These are phyloP conservation scores for Galemys pyrenaicus DNA, from an alignment of 2,113 vertebrate species.

Conservation along the genomic window DNA sequence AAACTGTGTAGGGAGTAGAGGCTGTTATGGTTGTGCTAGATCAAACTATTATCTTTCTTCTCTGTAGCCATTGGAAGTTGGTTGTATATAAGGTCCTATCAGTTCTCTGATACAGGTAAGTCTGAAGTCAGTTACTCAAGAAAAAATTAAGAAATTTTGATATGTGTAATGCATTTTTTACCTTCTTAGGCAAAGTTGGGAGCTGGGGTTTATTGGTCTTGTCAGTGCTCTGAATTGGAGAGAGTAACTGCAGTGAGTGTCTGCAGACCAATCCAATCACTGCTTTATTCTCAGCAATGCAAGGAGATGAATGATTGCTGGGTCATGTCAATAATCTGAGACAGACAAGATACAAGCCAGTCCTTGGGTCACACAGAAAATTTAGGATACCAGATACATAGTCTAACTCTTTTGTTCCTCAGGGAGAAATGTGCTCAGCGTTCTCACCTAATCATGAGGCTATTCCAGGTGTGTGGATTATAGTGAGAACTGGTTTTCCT, in stretches of 20 bases:
- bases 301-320: not conserved
- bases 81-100: no score
- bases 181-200: not conserved
- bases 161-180: not conserved
- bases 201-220: not conserved
- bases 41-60: not conserved
- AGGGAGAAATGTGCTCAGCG: not conserved
- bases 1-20: not conserved
- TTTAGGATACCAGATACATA: not conserved
- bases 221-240: not conserved
- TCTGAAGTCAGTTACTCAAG: not conserved
- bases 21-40: not conserved
- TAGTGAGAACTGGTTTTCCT: not conserved
- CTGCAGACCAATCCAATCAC: fast-evolving
- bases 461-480: fast-evolving
- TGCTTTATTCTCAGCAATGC: not conserved
- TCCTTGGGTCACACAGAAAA: not conserved
- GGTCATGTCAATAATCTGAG: not conserved
- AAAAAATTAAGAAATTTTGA: not conserved
- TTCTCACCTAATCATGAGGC: not conserved
- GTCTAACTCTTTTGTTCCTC: not conserved
- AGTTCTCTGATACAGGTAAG: not conserved
- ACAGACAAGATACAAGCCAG: not conserved
- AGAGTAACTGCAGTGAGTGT: fast-evolving
- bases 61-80: not conserved